Base-by-base conservation (phyloP, 2,113 vertebrate genomes). In the Cranoglanis bouderius region DNA sequence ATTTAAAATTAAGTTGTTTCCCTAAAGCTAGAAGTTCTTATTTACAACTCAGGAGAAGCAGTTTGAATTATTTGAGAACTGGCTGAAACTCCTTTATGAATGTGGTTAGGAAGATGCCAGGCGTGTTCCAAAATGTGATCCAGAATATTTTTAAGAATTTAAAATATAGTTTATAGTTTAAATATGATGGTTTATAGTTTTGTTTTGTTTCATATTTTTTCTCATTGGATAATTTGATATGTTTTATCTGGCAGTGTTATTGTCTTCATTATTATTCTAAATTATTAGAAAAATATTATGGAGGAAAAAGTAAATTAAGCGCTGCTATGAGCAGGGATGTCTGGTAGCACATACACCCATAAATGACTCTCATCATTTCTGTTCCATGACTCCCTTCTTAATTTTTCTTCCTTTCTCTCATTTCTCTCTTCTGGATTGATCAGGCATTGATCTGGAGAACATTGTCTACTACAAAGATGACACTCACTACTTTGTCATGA, bases 401-500 rank as follows among this genome's bases (percentile, higher is more conserved):
- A 70, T 49, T 87, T 51, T 18, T 32, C 6, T 74, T 38, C 4
- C n/a, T 51, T 59, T 10, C 2, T 49, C 32, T 75, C 49, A n/a
- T 6, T n/a, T 84, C 2, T 53, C 19, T 18, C 46, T 43, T 35
- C 6, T 82, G 29, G 26, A 43, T 51, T 43, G 29, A 19, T 75
- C 35, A 99, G 98, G 97, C 86, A 99, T 98, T 51, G 98, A 99
- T 94, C 88, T 99, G 93, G 98, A 99, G 91, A 99, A 99, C 93
- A 99, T 99, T 0, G 98, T 99, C 38, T 99, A 99, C 96, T 99
- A 99, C 93, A 99, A 98, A 94, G 98, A 98, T 0, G 97, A 97
- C 90, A 99, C 98, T 59, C 98, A 99, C 93, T 99, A 99, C 90
- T 99, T 99, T 26, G 98, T 99, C 92, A 99, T 99, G 98, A 99